Base-by-base conservation (phyloP, 1,140 invertebrate species). In the Delia radicum region DNA sequence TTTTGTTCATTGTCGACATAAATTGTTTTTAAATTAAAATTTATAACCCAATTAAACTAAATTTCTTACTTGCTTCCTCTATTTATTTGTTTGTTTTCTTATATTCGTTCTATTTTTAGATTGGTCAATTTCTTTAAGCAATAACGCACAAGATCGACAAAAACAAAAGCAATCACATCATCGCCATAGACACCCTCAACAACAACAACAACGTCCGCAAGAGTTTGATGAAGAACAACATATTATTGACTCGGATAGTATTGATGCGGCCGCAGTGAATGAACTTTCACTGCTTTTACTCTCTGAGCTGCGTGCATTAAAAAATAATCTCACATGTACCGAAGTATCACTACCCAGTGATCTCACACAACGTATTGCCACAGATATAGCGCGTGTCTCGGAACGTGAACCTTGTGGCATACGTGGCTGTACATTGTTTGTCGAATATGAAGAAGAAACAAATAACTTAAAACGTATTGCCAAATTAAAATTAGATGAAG, bases 41-140 rank as follows among this genome's bases (percentile, higher is more conserved):
- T 55, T 55, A 55, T 55, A 55, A 55, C 48, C 48, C 48, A 55
- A 55, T 55, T 55, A 55, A 55, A 21, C n/a, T 21, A 55, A 48
- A 15, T 48, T 48, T 5, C 0, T 48, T 55, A 13, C 24, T 55
- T 21, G 0, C 21, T 69, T 69, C 65, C 65, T 69, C 65, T 55
- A 55, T 33, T 69, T 37, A 69, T 24, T 69, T 33, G 18, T 24
- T n/a, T 69, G 15, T 37, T 65, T 28, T 65, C 21, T 3, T 33
- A 4, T 18, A 33, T 24, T 26, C 37, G 5, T 69, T 33, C 21
- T 69, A 69, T 69, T 69, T 69, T 24, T 69, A 69, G 65, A 69
- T 69, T 69, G 65, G 65, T 69, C 65, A 69, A 69, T 28, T 33
- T 69, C 65, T 69, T 37, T 69, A 69, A 69, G 65, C 65, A 69